These are phyloP conservation scores for Tragelaphus buxtoni DNA, from an alignment of 2,113 vertebrate genomes.

Conservation along the genomic window DNA sequence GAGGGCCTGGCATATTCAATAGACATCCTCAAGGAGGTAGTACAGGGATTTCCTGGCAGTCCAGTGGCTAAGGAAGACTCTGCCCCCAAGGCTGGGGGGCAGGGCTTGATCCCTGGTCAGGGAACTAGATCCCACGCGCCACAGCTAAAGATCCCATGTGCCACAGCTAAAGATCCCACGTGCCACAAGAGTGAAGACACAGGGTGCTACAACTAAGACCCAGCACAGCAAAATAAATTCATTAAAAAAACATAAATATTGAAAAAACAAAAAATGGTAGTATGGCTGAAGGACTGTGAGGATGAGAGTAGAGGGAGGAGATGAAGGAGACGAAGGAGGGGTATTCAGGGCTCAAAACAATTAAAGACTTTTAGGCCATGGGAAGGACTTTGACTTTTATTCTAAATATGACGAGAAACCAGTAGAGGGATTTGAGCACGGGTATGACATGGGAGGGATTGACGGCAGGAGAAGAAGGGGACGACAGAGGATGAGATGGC, in stretches of 20 bases:
- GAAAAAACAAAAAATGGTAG: not conserved
- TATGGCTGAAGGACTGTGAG: not conserved
- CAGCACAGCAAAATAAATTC: not conserved
- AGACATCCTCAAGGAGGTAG: not conserved
- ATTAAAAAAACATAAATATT: not conserved
- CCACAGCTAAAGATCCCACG: not conserved
- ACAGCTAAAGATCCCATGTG: not conserved
- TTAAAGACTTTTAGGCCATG: not conserved
- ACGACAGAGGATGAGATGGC: too few species aligned
- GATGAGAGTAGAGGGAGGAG: not conserved
- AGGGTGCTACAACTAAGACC: not conserved
- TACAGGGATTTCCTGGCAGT: not conserved
- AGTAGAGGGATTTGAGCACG: not conserved
- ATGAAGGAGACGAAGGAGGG: not conserved
- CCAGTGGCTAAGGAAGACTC: not conserved
- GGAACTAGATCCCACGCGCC: not conserved
- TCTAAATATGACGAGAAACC: not conserved
- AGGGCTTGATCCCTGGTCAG: not conserved
- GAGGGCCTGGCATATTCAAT: not conserved
- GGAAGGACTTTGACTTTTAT: not conserved
- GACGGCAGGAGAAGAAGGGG: too few species aligned
- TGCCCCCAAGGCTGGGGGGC: not conserved
- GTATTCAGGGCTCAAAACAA: not conserved
- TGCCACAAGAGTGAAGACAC: not conserved
- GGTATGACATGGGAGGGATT: not conserved